A percentile compares a stretch with the other conserved stretches of the same genome.
Conservation (phyloP, 2,888 invertebrate species). For the Embidobia sp. region DNA sequence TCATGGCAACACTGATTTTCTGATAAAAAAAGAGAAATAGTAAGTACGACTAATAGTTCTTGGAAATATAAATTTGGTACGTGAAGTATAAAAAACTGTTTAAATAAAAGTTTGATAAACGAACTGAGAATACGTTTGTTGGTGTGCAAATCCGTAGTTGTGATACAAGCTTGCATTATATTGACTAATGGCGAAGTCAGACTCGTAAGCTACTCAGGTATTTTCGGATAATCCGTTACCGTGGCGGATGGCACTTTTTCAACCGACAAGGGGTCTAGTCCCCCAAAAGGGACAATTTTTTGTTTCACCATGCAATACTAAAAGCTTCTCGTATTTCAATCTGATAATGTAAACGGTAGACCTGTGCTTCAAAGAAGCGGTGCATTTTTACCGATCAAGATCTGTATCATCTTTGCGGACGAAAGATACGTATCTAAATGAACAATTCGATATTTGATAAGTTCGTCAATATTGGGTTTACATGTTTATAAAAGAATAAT, state of each 20-base stretch:
- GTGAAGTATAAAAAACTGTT: no score
- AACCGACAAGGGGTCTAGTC: constrained; percentile 11
- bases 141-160: constrained; percentile 14
- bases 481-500: constrained; percentile 22
- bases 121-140: neutral
- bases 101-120: neutral
- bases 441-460: constrained; percentile 38
- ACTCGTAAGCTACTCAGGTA: constrained; percentile 17
- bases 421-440: constrained; percentile 52
- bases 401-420: constrained; percentile 42
- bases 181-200: constrained; percentile 63
- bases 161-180: constrained; percentile 56
- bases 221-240: constrained; percentile 69
- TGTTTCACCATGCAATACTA: constrained; percentile 62
- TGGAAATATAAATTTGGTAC: no score
- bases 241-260: constrained; percentile 51
- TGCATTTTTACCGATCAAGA: constrained; percentile 29
- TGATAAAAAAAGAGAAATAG: no score
- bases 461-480: constrained; percentile 13
- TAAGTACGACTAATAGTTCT: no score
- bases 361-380: constrained; percentile 48
- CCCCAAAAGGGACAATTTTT: constrained; percentile 46
- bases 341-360: constrained; percentile 41
- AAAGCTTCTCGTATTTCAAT: constrained; percentile 62
- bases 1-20: no score